Conservation (phyloP, 1,140 invertebrate genomes). For the Musca vetustissima region DNA sequence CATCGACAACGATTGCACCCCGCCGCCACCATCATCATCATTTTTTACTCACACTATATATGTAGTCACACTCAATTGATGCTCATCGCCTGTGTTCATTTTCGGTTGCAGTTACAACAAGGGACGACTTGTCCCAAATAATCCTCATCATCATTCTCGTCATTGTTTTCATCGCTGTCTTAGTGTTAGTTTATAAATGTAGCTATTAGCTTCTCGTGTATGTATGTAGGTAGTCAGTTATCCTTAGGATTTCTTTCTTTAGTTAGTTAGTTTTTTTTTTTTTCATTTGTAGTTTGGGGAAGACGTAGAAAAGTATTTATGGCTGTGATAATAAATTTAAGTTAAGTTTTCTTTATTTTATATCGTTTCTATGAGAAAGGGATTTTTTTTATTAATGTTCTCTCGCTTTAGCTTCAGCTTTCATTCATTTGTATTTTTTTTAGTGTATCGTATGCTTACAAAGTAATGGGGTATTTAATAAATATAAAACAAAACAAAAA, state of each 20-base stretch:
- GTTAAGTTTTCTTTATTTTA: not conserved
- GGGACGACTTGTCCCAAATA: no score
- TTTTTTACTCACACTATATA: no score
- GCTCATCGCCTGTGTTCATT: no score
- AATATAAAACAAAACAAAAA: not conserved
- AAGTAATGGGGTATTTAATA: not conserved
- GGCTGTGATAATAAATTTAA: conserved; percentile 24
- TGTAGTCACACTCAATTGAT: no score
- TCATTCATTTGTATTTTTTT: not conserved
- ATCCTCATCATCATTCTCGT: no score
- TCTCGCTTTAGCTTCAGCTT: not conserved
- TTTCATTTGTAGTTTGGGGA: not conserved
- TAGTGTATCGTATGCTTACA: not conserved
- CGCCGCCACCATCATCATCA: no score
- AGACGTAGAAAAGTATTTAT: conserved; percentile 14
- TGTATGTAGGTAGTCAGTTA: not conserved
- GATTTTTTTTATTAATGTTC: not conserved
- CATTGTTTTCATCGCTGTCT: not conserved
- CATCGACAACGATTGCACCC: no score
- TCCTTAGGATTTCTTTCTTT: not conserved
- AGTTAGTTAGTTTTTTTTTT: not conserved
- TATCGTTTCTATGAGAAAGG: no score
- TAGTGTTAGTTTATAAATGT: not conserved
- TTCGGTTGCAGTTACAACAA: no score
- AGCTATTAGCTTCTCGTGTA: conserved; percentile 1